phyloP scores from a whole-genome alignment of 2,888 invertebrate species.

The Chrysopilus asiliformis region DNA sequence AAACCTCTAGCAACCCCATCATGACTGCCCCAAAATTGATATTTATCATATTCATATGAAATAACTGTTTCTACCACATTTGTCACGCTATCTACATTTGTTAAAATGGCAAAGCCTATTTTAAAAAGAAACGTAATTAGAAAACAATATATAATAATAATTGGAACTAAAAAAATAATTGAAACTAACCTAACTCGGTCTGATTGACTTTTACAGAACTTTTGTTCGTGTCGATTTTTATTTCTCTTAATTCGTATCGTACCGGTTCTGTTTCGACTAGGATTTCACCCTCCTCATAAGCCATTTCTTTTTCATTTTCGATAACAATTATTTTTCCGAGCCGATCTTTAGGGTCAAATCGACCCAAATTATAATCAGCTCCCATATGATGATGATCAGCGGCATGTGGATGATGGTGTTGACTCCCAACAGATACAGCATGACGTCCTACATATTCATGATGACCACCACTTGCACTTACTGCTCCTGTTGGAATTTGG shows the following conservation, averaged over 20 bases:
- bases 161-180: constrained; percentile 12
- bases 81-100: too few species aligned
- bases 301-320: constrained; percentile 43
- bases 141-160: neutral
- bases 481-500: constrained; percentile 49
- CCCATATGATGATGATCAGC: constrained; percentile 21
- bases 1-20: constrained; percentile 39
- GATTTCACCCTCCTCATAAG: constrained; percentile 55
- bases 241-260: constrained; percentile 56
- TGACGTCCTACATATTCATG: constrained; percentile 38
- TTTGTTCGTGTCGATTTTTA: constrained; percentile 45
- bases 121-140: neutral
- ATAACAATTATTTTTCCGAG: constrained; percentile 57
- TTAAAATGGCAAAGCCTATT: too few species aligned
- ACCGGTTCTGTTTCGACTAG: constrained; percentile 68
- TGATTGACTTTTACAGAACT: constrained; percentile 41
- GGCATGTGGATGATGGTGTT: constrained; percentile 12
- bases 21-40: constrained; percentile 68
- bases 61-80: constrained; percentile 53
- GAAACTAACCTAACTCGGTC: constrained; percentile 41
- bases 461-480: constrained; percentile 38
- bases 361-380: constrained; percentile 45
- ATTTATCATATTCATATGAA: constrained; percentile 54
- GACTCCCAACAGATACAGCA: too few species aligned
- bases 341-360: constrained; percentile 49